Conservation (phyloP, 2,888 invertebrate species). For the Tenthredo amoena region DNA sequence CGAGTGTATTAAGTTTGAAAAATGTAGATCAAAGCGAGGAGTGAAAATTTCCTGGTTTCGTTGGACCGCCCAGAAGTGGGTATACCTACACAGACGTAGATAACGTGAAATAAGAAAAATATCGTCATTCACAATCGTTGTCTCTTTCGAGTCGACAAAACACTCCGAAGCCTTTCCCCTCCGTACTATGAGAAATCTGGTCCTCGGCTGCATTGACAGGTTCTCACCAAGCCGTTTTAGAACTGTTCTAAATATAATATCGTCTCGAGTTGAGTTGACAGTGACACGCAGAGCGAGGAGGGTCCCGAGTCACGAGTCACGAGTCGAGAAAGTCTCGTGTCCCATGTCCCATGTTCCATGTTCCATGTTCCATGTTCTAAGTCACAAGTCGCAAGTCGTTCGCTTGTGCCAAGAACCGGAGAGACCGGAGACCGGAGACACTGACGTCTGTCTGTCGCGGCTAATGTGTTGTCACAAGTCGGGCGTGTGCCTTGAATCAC, state of each 20-base stretch:
- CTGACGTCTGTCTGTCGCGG: slow-evolving; percentile 65
- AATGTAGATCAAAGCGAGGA: slow-evolving; percentile 4
- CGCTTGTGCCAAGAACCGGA: background rate
- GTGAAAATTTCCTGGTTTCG: background rate
- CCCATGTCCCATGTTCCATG: background rate
- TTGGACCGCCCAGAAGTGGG: background rate
- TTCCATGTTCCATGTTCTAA: background rate
- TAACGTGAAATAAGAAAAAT: background rate
- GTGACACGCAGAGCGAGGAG: slow-evolving; percentile 63
- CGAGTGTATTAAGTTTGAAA: slow-evolving; percentile 17
- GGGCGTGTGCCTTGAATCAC: slow-evolving; percentile 23
- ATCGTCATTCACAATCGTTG: background rate
- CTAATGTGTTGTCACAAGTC: slow-evolving; percentile 71
- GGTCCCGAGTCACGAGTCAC: slow-evolving; percentile 55
- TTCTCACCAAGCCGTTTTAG: slow-evolving; percentile 62
- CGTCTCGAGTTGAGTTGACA: slow-evolving; percentile 55
- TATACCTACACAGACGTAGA: too few species aligned
- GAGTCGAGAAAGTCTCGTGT: background rate
- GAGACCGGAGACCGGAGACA: slow-evolving; percentile 41
- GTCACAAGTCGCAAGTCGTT: slow-evolving; percentile 25
- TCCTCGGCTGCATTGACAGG: slow-evolving; percentile 61
- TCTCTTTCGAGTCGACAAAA: background rate
- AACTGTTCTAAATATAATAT: slow-evolving; percentile 70
- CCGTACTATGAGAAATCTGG: background rate
- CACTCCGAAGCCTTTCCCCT: background rate